Evolutionary conservation across 2,113 vertebrate genomes (phyloP), one percentile per base, ranked within the genome.

Genomic region (Hydrolagus affinis): DNA sequence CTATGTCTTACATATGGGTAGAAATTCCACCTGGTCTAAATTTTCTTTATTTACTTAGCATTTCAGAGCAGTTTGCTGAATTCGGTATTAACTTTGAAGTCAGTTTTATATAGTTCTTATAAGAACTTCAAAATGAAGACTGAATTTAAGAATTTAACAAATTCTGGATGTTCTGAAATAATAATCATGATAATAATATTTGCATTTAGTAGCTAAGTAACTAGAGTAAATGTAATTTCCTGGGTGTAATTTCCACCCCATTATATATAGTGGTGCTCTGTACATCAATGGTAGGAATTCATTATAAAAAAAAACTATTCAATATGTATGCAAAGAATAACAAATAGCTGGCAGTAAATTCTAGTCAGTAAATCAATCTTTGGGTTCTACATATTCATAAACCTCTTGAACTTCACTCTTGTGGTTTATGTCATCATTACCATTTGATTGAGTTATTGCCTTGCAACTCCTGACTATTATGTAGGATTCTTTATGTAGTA

Each of bases 371-470:
- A 23, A 83, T 83, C 77, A 12, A 66, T 83, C 60, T 30, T 25
- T 64, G 30, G 60, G 77, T 66, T 28, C 2, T 66, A 83, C 77
- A 83, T 83, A 83, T 83, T 64, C 23, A 83, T 83, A 83, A 66
- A 66, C 77, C 19, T 23, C 60, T 74, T 74, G 60, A 83, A 64
- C 23, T 64, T 60, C 30, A 74, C 62, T 62, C 76, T 59, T 60
- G 60, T 83, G 66, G 12, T 83, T 83, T 66, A 17, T 66, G 64
- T 83, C 60, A 83, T 83, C 66, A 83, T 15, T 64, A 83, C 23
- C 64, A 25, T 25, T 83, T 83, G 77, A 83, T 28, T 62, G 60
- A 83, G 25, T 83, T 3, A 10, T 17, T 83, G 23, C 2, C 60
- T 30, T 83, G 14, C 60, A 25, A 15, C 60, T 83, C 28, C 25